Base-by-base conservation (phyloP, 2,113 vertebrate species). In the Kryptolebias marmoratus region DNA sequence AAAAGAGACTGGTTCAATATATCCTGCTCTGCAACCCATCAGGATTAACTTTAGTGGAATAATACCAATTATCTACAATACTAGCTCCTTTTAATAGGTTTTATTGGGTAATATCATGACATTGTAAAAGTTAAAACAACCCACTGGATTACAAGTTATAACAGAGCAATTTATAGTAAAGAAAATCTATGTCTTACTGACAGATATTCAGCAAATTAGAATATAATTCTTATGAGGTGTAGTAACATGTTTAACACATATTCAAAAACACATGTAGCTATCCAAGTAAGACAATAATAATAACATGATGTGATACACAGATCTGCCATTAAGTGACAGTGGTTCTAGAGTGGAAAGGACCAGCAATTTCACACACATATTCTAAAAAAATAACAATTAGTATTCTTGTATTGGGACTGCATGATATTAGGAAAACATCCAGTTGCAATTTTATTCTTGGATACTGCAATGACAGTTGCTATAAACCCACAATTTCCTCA, bases 1-100 rank as follows among this genome's bases (percentile, higher is more conserved):
- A 83, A 75, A 47, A 64, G 9, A 70, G 30, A 68, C 58, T 56
- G 53, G 44, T 73, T 55, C 57, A 28, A 55, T 64, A 68, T 71
- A 45, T 65, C 55, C 73, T 63, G 53, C 11, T 36, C n/a, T 81
- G 58, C 47, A 60, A 16, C 36, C 13, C 15, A 49, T 53, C 83
- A 75, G 36, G 11, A 57, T 68, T 39, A 61, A 77, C 73, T 49
- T 49, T 61, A 63, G 3, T 13, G 61, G 68, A 16, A 58, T 13
- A 64, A 63, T 52, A 57, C 70, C 18, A 59, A 71, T 71, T 64
- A 30, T 22, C 14, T 32, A 30, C 61, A n/a, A 1, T 16, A 28
- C 7, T 42, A 44, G n/a, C 6, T 62, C 48, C 62, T 22, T 15
- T 45, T 50, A 50, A 67, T 59, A 59, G 55, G 2, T 2, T 50